Conservation (phyloP, 1,140 invertebrate species). For the Brachionus koreanus region DNA sequence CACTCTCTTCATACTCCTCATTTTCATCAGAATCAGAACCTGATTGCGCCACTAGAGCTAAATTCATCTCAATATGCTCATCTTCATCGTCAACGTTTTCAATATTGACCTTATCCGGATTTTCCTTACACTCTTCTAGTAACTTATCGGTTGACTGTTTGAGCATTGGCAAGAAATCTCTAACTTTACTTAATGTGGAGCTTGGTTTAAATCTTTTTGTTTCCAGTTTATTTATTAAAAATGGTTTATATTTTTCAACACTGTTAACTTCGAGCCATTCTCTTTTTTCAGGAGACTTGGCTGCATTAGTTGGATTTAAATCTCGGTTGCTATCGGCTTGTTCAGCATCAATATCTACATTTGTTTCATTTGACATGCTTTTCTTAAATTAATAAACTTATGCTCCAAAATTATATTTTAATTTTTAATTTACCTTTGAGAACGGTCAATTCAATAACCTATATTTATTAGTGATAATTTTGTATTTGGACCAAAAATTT, state of each 20-base stretch:
- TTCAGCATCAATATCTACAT: neutral
- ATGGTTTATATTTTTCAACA: constrained; percentile 19
- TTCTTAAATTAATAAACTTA: neutral
- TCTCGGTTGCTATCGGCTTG: neutral
- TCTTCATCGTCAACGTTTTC: constrained; percentile 41
- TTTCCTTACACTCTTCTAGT: constrained; percentile 27
- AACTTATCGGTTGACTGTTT: constrained; percentile 35
- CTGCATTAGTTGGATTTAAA: neutral
- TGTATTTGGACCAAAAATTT: neutral
- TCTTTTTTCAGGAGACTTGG: constrained; percentile 22
- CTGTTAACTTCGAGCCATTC: constrained; percentile 18
- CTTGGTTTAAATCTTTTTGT: constrained; percentile 39
- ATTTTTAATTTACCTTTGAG: neutral
- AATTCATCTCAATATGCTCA: constrained; percentile 42
- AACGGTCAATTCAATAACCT: constrained; percentile 12
- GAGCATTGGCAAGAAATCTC: constrained; percentile 24
- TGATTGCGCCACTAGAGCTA: constrained; percentile 32
- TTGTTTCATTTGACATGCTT: constrained; percentile 1
- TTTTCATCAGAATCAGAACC: constrained; percentile 24
- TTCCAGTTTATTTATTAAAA: constrained; percentile 22
- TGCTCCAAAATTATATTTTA: neutral
- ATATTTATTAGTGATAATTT: neutral
- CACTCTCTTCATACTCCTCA: neutral
- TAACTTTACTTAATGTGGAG: constrained; percentile 12
- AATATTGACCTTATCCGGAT: constrained; percentile 42